Evolutionary conservation across 2,888 invertebrate genomes (phyloP).

Genomic region (Ganaspis brasiliensis): DNA sequence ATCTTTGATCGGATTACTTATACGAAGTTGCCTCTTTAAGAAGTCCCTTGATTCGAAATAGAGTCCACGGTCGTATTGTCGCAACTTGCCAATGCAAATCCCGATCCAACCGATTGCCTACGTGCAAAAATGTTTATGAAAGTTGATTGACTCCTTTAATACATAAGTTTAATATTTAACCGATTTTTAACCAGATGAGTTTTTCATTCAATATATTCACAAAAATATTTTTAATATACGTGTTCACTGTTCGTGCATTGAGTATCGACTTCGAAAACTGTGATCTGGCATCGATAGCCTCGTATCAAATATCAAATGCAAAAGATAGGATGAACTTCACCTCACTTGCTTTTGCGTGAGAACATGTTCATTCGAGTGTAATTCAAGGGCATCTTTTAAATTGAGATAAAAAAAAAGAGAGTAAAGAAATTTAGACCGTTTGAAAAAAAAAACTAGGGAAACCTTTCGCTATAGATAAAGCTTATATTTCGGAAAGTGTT

Average conservation of each 20-base stretch:
- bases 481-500: too few relatives aligned
- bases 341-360: conserved; percentile 28
- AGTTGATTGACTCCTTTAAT: background rate
- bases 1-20: conserved; percentile 34
- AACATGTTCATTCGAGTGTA: conserved; percentile 4
- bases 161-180: background rate
- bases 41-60: conserved; percentile 23
- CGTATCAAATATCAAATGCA: conserved; percentile 18
- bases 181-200: background rate
- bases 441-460: too few relatives aligned
- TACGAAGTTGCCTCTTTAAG: conserved; percentile 26
- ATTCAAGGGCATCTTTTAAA: background rate
- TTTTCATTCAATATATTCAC: background rate
- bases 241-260: background rate
- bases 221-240: background rate
- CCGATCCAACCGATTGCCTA: conserved; percentile 25
- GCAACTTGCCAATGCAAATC: conserved; percentile 28
- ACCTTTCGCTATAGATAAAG: too few relatives aligned
- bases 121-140: conserved; percentile 32
- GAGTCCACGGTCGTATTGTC: conserved; percentile 24
- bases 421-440: too few relatives aligned
- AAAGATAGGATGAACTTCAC: background rate
- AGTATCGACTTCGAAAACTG: background rate
- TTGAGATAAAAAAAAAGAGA: too few relatives aligned
- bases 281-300: background rate